Evolutionary conservation across 2,888 invertebrate genomes (phyloP), one percentile per base, ranked within the genome.

Genomic region (Aporophyla lueneburgensis): DNA sequence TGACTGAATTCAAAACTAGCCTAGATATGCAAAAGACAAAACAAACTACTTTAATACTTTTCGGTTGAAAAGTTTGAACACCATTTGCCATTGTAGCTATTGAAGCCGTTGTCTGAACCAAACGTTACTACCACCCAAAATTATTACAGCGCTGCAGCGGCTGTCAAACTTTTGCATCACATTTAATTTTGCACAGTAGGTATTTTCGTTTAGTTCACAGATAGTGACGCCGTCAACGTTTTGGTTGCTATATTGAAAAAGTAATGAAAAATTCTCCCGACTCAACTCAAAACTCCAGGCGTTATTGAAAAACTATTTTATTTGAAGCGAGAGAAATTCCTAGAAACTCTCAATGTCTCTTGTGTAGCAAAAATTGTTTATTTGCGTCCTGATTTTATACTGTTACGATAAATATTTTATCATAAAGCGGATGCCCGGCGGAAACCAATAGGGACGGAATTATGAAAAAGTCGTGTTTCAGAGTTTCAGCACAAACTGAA

Each of bases 221-320:
- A 85, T 85, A 88, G 85, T 84, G 77, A 80, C 69, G 81, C 77
- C 82, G 86, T 87, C 91, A 89, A 81, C 87, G 53, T 70, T 80
- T 67, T 75, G 86, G 88, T 81, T 82, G 89, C 86, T 85, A 90
- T 92, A 93, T 93, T 93, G 92, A 92, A 93, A 93, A 93, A 93
- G 90, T 92, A 92, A 93, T 94, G 92, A 93, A 93, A 93, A 93
- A 91, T 91, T 92, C 89, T 70, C 77, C 61, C 87, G 86, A 83
- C 89, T 82, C 85, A 81, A 88, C 86, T 90, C 88, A 88, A 90
- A 92, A 92, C 91, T 90, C 87, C 69, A 74, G 71, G 84, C 90
- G 89, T 92, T 93, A 94, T 94, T 94, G 94, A 93, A 94, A 94
- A 94, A 94, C 93, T 94, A 92, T 93, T 93, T 91, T 90, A 92